Conservation (phyloP, 2,797 vertebrate genomes). For the Eulemur mongoz region DNA sequence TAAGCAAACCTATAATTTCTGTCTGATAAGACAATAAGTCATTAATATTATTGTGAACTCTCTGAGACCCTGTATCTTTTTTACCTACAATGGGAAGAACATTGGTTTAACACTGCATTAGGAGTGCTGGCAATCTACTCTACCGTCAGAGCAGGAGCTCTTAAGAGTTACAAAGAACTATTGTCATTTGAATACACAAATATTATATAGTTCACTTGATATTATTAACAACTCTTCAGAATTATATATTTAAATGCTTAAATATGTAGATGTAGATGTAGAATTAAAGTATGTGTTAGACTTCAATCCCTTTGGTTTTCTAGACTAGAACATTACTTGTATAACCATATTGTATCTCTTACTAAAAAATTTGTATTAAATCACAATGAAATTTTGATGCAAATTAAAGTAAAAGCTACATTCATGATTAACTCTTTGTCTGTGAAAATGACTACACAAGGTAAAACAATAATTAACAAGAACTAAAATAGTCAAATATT, state of each 20-base stretch:
- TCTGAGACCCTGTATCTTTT: background rate
- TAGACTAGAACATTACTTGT: background rate
- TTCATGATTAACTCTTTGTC: background rate
- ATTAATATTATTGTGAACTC: background rate
- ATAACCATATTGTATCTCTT: background rate
- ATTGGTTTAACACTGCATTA: background rate
- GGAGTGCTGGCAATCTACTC: background rate
- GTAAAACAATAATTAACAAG: background rate
- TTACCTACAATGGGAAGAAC: background rate
- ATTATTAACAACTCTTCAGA: background rate
- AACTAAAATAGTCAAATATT: background rate
- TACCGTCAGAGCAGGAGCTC: background rate
- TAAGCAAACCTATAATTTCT: background rate
- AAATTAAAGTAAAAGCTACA: background rate
- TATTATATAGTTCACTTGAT: background rate
- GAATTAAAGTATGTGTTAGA: background rate
- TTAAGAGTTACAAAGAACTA: background rate
- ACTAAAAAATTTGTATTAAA: background rate
- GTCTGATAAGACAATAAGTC: background rate
- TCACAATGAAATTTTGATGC: slow-evolving; percentile 11
- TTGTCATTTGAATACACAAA: background rate
- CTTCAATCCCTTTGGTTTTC: background rate
- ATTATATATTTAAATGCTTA: background rate
- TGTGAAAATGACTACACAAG: background rate
- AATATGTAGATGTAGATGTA: background rate